A percentile compares a stretch with the other conserved stretches of the same genome.
These are phyloP conservation scores for Desmophyllum pertusum DNA, from an alignment of 92 coral and sea anemone species.

Conservation along the genomic window DNA sequence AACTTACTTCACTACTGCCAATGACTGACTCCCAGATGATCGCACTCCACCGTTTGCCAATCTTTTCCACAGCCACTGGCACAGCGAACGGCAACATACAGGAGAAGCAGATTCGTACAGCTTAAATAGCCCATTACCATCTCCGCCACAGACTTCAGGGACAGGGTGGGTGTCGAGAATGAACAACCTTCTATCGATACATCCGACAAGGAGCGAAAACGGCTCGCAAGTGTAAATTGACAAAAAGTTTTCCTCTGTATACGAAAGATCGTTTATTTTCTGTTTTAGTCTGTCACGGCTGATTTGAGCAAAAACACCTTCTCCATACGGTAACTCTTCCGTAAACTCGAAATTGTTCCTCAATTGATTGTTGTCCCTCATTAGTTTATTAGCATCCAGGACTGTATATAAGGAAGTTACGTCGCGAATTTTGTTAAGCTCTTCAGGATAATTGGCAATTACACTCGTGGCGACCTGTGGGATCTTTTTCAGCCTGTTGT, in stretches of 20 bases:
- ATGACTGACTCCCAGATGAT: conserved; percentile 23
- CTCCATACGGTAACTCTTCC: conserved; percentile 28
- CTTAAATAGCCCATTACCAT: conserved; percentile 20
- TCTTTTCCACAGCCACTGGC: conserved; percentile 11
- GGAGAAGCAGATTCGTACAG: conserved; percentile 28
- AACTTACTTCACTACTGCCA: conserved; percentile 29
- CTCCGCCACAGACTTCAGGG: conserved; percentile 26
- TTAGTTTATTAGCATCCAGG: conserved; percentile 23
- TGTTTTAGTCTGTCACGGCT: conserved; percentile 23
- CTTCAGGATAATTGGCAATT: conserved; percentile 23
- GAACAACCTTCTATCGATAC: conserved; percentile 28
- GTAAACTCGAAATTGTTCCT: conserved; percentile 22
- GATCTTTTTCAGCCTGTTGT: conserved; percentile 30
- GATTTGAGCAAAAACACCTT: conserved; percentile 28
- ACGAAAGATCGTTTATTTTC: conserved; percentile 25
- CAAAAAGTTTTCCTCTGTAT: conserved; percentile 20
- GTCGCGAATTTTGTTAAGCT: conserved; percentile 18
- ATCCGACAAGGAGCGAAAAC: conserved; percentile 28
- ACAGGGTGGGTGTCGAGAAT: conserved; percentile 31
- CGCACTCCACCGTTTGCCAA: conserved; percentile 7
- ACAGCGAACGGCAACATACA: conserved; percentile 17
- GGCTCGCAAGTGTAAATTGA: conserved; percentile 29
- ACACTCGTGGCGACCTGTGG: conserved; percentile 24
- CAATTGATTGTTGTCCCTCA: conserved; percentile 28
- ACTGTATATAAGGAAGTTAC: conserved; percentile 21